Evolutionary conservation across 2,797 vertebrate genomes (phyloP).

Genomic region (Poeciliopsis presidionis): DNA sequence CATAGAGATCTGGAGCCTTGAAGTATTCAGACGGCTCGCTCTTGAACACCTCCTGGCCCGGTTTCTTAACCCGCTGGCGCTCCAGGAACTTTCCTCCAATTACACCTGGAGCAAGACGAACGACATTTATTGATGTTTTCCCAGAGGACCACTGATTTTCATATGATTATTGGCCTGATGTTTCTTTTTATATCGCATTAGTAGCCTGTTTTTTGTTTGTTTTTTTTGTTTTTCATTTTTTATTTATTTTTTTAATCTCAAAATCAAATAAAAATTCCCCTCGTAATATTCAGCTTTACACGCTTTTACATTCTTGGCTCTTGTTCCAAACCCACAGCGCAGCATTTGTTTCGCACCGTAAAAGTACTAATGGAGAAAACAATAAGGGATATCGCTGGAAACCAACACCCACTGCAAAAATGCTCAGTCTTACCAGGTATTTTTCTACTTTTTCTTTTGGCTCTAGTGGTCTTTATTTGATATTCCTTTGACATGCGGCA

Average conservation of each 20-base stretch:
- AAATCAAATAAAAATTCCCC: constrained; percentile 1
- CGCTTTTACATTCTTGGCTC: not conserved
- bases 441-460: too few species aligned
- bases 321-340: constrained; percentile 12
- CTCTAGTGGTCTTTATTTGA: too few species aligned
- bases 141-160: not conserved
- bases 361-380: not conserved
- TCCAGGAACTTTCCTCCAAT: constrained; percentile 87
- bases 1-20: constrained; percentile 84
- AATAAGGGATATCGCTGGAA: constrained; percentile 6
- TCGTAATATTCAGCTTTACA: not conserved
- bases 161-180: not conserved
- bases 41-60: constrained; percentile 89
- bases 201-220: not conserved
- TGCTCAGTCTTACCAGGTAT: too few species aligned
- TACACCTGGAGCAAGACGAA: constrained; percentile 76
- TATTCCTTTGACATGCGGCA: too few species aligned
- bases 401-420: not conserved
- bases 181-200: not conserved
- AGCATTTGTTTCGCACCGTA: not conserved
- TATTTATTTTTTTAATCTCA: not conserved
- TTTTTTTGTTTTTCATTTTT: too few species aligned
- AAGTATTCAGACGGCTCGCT: constrained; percentile 86
- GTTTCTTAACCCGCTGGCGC: constrained; percentile 87
- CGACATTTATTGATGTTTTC: not conserved